Conservation (phyloP, 2,888 invertebrate species). For the Conomelus anceps region DNA sequence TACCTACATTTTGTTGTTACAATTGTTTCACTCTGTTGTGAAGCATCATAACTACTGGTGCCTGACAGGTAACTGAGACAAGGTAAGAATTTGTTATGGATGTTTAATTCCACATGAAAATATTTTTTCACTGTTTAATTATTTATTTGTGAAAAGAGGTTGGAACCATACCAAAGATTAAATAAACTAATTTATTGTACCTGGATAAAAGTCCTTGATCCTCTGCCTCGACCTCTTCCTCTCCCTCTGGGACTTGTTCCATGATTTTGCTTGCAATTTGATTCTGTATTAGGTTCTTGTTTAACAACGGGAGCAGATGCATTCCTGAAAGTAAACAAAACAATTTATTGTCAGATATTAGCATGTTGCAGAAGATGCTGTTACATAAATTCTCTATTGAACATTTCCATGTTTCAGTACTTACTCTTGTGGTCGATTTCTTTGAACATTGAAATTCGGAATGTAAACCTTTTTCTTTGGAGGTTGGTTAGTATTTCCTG, state of each 20-base stretch:
- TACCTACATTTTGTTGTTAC: too few relatives aligned
- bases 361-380: too few relatives aligned
- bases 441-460: constrained; percentile 32
- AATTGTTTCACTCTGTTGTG: too few relatives aligned
- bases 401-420: neutral
- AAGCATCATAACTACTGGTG: too few relatives aligned
- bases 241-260: neutral
- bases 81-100: too few relatives aligned
- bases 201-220: constrained; percentile 18
- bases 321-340: neutral
- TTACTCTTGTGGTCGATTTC: constrained; percentile 30
- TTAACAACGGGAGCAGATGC: neutral
- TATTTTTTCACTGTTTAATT: too few relatives aligned
- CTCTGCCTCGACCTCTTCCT: constrained; percentile 12
- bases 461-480: constrained; percentile 30
- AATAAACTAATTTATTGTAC: neutral
- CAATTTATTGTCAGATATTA: too few relatives aligned
- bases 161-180: too few relatives aligned
- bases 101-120: too few relatives aligned
- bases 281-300: neutral
- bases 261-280: constrained; percentile 1
- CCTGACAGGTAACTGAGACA: too few relatives aligned
- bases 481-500: constrained; percentile 18
- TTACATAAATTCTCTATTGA: neutral
- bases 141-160: too few relatives aligned